A percentile compares a stretch with the other conserved stretches of the same genome.
Conservation (phyloP, 2,888 invertebrate species). For the Hipparchia sbordonii region DNA sequence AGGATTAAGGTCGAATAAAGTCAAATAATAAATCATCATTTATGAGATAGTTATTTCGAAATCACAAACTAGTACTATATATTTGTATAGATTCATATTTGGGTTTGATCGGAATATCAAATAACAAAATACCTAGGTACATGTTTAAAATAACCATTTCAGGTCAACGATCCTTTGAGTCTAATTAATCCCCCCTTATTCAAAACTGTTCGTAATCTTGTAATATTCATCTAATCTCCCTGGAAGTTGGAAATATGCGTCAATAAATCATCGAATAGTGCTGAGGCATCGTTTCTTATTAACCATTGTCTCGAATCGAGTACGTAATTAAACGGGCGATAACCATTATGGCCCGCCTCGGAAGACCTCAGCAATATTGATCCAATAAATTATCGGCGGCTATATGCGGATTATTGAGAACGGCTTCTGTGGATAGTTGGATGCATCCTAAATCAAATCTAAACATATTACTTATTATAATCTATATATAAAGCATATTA, state of each 20-base stretch:
- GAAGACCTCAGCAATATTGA: conserved; percentile 75
- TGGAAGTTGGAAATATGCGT: conserved; percentile 61
- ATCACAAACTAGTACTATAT: too few species aligned
- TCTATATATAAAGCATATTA: too few species aligned
- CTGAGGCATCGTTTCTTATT: conserved; percentile 77
- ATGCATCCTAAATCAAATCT: conserved; percentile 25
- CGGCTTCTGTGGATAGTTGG: conserved; percentile 53
- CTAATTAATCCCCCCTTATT: conserved; percentile 43
- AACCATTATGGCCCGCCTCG: conserved; percentile 68
- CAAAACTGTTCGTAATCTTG: conserved; percentile 59
- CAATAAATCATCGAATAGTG: conserved; percentile 75
- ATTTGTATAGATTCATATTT: too few species aligned
- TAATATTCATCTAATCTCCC: conserved; percentile 67
- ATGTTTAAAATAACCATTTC: background rate
- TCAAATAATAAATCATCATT: too few species aligned
- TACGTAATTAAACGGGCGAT: conserved; percentile 77
- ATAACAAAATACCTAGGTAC: background rate
- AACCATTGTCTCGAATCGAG: conserved; percentile 75
- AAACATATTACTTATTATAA: background rate
- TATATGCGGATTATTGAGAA: conserved; percentile 65
- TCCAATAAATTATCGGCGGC: conserved; percentile 74
- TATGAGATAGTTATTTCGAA: too few species aligned
- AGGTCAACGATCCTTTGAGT: background rate
- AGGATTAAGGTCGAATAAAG: too few species aligned
- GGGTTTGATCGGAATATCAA: too few species aligned